These are phyloP conservation scores for Pseudomyrmex dendroicus DNA, from an alignment of 1,140 invertebrate species.

Conservation along the genomic window DNA sequence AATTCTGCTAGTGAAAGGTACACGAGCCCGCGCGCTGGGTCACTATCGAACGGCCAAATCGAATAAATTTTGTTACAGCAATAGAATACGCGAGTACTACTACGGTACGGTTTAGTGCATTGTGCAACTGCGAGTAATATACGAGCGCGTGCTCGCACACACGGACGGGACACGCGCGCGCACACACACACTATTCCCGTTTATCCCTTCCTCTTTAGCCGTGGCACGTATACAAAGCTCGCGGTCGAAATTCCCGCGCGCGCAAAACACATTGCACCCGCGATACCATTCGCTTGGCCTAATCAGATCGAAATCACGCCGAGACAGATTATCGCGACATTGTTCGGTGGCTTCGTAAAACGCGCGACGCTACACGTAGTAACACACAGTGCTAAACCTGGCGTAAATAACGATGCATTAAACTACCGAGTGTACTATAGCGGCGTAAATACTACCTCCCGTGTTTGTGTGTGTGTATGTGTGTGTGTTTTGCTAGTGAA, in stretches of 20 bases:
- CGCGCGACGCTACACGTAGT: background rate
- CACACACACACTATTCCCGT: background rate
- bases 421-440: background rate
- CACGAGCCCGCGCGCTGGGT: slow-evolving; percentile 5
- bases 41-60: slow-evolving; percentile 61
- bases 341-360: slow-evolving; percentile 25
- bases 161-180: background rate
- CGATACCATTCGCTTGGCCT: slow-evolving; percentile 28
- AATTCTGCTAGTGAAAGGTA: slow-evolving; percentile 45
- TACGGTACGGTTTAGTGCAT: slow-evolving; percentile 15
- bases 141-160: slow-evolving; percentile 7
- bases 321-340: slow-evolving; percentile 52
- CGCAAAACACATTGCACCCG: slow-evolving; percentile 34
- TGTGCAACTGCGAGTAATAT: slow-evolving; percentile 36
- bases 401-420: slow-evolving; percentile 6
- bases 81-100: slow-evolving; percentile 45
- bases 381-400: background rate
- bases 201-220: background rate
- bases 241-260: slow-evolving; percentile 15
- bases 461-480: background rate
- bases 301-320: slow-evolving; percentile 52
- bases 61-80: slow-evolving; percentile 66
- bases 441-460: background rate
- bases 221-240: slow-evolving; percentile 26
- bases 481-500: slow-evolving; percentile 6